Percentiles rank a stretch among this genome's conserved stretches.
Conservation (phyloP, 2,113 vertebrate species). For the Hiodon tergisus region DNA sequence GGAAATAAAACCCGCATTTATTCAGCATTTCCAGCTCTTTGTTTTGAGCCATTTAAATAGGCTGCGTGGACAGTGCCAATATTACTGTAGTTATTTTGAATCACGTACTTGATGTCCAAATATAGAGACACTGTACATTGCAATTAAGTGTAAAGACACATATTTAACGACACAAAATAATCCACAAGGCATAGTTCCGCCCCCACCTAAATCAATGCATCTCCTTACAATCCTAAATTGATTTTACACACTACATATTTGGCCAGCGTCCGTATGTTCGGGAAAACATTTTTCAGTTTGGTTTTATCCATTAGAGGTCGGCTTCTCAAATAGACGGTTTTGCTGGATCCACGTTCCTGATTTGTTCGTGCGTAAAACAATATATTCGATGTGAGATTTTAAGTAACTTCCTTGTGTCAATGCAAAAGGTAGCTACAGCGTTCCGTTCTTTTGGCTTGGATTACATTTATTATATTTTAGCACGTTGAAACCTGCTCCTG, state of each 20-base stretch:
- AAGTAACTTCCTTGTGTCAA: conserved; percentile 2
- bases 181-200: conserved; percentile 1
- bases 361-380: background rate
- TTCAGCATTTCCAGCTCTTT: background rate
- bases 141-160: background rate
- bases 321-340: background rate
- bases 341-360: background rate
- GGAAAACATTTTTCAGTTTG: background rate
- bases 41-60: background rate
- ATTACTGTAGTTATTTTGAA: no score
- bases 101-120: background rate
- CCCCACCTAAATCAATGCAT: conserved; percentile 9
- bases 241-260: conserved; percentile 1
- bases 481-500: background rate
- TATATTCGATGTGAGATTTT: no score
- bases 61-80: no score
- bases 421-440: background rate
- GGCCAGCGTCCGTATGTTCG: background rate
- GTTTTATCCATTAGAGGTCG: background rate
- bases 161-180: conserved; percentile 11
- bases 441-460: background rate
- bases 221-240: conserved; percentile 17
- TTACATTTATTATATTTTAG: background rate
- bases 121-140: background rate
- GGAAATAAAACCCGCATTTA: background rate